These are phyloP conservation scores for Augochlorella aurata DNA, from an alignment of 2,888 invertebrate genomes.

Conservation along the genomic window DNA sequence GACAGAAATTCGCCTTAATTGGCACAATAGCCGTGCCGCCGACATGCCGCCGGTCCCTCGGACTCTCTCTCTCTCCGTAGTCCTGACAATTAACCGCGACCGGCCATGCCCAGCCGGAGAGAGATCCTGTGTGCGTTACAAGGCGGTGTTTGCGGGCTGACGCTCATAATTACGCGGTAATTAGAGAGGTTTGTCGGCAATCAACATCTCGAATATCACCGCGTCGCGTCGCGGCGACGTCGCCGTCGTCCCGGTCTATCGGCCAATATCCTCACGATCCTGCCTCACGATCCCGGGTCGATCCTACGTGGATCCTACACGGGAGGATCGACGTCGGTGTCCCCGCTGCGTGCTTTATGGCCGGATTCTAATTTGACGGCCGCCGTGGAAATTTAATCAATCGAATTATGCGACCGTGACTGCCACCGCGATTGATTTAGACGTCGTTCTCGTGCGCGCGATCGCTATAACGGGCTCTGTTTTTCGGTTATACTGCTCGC, in stretches of 20 bases:
- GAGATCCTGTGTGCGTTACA: conserved; percentile 70
- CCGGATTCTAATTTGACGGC: conserved; percentile 26
- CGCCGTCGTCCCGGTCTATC: conserved; percentile 50
- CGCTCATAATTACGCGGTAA: conserved; percentile 78
- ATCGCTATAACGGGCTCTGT: too few species aligned
- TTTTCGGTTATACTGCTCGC: too few species aligned
- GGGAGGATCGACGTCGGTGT: neutral
- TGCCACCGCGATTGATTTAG: neutral
- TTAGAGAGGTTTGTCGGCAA: conserved; percentile 79
- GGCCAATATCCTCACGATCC: conserved; percentile 35
- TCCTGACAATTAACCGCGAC: conserved; percentile 73
- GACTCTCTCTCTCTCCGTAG: conserved; percentile 30
- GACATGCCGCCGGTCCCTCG: conserved; percentile 40
- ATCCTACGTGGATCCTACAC: neutral
- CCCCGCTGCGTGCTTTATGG: conserved; percentile 19
- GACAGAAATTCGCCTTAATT: conserved; percentile 78
- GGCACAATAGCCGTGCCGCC: conserved; percentile 71
- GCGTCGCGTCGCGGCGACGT: neutral
- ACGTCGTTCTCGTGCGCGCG: too few species aligned
- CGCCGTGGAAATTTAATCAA: conserved; percentile 35
- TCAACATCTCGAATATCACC: conserved; percentile 75
- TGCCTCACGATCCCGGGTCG: conserved; percentile 18
- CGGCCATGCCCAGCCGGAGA: conserved; percentile 64
- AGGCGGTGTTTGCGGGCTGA: conserved; percentile 46
- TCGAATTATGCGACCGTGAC: conserved; percentile 1